phyloP scores from a whole-genome alignment of 2,888 invertebrate genomes.

The Cistogaster globosa region DNA sequence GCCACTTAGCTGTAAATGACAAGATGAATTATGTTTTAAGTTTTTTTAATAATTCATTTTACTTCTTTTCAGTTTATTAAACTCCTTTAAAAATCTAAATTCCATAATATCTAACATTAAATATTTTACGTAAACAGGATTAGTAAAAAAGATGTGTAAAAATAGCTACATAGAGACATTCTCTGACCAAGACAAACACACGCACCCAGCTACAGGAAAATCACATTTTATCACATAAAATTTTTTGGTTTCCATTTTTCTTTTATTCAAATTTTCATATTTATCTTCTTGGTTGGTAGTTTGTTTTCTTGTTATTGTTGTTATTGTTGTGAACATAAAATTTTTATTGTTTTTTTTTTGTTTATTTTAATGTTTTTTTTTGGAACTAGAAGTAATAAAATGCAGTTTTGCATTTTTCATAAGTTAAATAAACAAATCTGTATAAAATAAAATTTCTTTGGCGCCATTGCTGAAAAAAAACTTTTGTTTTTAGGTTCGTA shows the following conservation, averaged over 20 bases:
- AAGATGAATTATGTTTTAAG: too few relatives aligned
- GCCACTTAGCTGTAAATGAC: too few relatives aligned
- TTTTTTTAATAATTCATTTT: too few relatives aligned
- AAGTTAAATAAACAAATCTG: constrained; percentile 39
- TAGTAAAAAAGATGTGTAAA: not conserved
- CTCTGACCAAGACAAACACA: not conserved
- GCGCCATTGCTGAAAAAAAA: constrained; percentile 47
- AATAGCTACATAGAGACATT: not conserved
- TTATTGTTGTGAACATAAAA: constrained; percentile 8
- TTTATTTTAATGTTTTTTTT: constrained; percentile 1
- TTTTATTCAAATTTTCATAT: constrained; percentile 37
- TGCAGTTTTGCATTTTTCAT: constrained; percentile 56
- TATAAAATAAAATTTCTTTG: constrained; percentile 46
- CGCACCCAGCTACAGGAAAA: constrained; percentile 26
- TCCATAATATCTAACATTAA: too few relatives aligned
- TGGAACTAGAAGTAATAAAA: constrained; percentile 62
- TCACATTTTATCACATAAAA: constrained; percentile 51
- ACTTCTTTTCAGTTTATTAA: too few relatives aligned
- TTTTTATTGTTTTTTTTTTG: constrained; percentile 14
- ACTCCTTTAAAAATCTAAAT: too few relatives aligned
- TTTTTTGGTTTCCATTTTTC: not conserved
- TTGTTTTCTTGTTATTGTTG: not conserved
- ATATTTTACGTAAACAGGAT: not conserved
- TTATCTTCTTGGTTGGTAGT: constrained; percentile 14
- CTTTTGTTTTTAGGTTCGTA: not conserved